A percentile compares a stretch with the other conserved stretches of the same genome.
phyloP scores from a whole-genome alignment of 2,113 vertebrate genomes.

The Epinephelus fuscoguttatus region DNA sequence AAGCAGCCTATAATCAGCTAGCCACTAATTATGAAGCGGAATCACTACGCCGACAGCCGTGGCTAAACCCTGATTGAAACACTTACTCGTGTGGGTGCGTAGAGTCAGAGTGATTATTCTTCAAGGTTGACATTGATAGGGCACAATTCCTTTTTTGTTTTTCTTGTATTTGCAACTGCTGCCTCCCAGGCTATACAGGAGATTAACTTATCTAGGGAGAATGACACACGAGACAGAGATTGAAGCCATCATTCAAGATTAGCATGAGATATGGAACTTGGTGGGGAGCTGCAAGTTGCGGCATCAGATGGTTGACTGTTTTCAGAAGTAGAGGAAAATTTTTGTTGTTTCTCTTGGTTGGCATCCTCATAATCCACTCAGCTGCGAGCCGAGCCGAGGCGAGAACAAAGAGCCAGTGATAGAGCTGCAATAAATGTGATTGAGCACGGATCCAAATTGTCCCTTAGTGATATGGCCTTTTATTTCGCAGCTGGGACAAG shows the following conservation, averaged over 20 bases:
- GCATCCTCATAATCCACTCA: constrained; percentile 36
- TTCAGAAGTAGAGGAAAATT: constrained; percentile 16
- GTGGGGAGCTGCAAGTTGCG: constrained; percentile 3
- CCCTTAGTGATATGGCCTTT: constrained; percentile 70
- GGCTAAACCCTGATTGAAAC: constrained; percentile 34
- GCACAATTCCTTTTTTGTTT: constrained; percentile 13
- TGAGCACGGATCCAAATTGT: constrained; percentile 61
- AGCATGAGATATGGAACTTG: constrained; percentile 8
- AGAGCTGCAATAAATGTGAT: constrained; percentile 69
- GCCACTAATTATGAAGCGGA: constrained; percentile 64
- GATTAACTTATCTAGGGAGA: constrained; percentile 16
- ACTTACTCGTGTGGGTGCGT: background rate
- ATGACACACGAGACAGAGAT: constrained; percentile 2
- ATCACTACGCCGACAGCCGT: constrained; percentile 7
- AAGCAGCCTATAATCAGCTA: constrained; percentile 63
- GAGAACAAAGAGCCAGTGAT: constrained; percentile 62
- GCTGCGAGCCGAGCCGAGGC: constrained; percentile 25
- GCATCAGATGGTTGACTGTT: constrained; percentile 13
- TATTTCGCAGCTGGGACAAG: constrained; percentile 72
- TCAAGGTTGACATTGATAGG: constrained; percentile 35
- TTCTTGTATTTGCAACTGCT: background rate
- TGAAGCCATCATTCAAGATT: constrained; percentile 27
- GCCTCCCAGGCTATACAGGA: background rate
- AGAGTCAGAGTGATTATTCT: constrained; percentile 27
- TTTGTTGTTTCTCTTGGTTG: constrained; percentile 22